These are phyloP conservation scores for Archivesica marissinica DNA, from an alignment of 1,140 invertebrate genomes.

Conservation along the genomic window DNA sequence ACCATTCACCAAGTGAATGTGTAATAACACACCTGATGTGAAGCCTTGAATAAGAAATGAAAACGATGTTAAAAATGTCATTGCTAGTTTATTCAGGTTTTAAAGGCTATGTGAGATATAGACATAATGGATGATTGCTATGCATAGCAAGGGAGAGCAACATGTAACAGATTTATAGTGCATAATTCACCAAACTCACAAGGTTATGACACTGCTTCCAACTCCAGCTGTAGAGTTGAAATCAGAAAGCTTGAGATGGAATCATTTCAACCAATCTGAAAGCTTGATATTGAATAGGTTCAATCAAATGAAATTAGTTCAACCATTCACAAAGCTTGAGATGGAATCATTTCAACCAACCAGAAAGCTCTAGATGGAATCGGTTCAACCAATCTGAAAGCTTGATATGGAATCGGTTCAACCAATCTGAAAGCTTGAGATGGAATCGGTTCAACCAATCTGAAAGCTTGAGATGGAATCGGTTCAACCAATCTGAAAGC, in stretches of 20 bases:
- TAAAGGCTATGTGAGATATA: constrained; percentile 2
- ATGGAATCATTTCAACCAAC: too few species aligned
- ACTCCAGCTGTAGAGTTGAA: not conserved
- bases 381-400: too few species aligned
- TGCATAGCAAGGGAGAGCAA: constrained; percentile 7
- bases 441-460: too few species aligned
- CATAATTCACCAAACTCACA: not conserved
- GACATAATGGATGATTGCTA: constrained; percentile 29
- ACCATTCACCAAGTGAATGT: too few species aligned
- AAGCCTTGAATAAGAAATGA: too few species aligned
- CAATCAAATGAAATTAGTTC: not conserved
- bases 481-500: too few species aligned
- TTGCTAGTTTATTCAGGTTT: constrained; percentile 23
- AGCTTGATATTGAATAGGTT: not conserved
- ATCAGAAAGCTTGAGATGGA: not conserved
- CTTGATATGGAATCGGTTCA: too few species aligned
- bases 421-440: too few species aligned
- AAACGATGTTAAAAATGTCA: constrained; percentile 19
- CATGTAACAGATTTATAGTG: not conserved
- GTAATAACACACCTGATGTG: too few species aligned
- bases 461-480: too few species aligned
- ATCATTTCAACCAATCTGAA: not conserved
- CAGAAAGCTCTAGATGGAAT: too few species aligned
- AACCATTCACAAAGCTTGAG: not conserved
- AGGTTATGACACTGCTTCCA: not conserved